Percentiles rank a stretch among this genome's conserved stretches.
Conservation (phyloP, 1,140 invertebrate species). For the Cotesia vestalis region DNA sequence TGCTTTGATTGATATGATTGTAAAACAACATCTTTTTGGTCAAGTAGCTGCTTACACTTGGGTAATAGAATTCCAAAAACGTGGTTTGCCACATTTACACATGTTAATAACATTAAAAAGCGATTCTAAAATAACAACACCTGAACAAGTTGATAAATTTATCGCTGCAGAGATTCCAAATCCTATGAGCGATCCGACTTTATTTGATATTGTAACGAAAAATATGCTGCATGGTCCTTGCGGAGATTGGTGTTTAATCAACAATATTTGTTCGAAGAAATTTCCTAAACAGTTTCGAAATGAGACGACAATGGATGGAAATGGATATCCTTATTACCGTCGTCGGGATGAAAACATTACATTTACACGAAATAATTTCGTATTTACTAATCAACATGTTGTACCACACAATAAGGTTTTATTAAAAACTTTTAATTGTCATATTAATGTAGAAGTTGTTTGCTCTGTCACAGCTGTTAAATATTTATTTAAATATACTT, state of each 20-base stretch:
- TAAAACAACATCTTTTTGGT: slow-evolving; percentile 21
- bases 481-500: slow-evolving; percentile 30
- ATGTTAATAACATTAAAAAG: slow-evolving; percentile 40
- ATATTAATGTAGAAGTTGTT: slow-evolving; percentile 33
- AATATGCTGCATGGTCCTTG: slow-evolving; percentile 51
- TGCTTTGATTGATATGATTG: slow-evolving; percentile 25
- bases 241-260: slow-evolving; percentile 43
- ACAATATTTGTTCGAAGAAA: slow-evolving; percentile 44
- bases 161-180: slow-evolving; percentile 39
- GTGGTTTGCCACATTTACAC: slow-evolving; percentile 29
- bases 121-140: slow-evolving; percentile 23
- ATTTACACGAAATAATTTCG: slow-evolving; percentile 6
- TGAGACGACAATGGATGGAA: slow-evolving; percentile 20
- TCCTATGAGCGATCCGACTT: slow-evolving; percentile 13
- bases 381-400: slow-evolving; percentile 27
- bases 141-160: slow-evolving; percentile 32
- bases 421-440: slow-evolving; percentile 28
- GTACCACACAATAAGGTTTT: slow-evolving; percentile 28
- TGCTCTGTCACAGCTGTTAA: slow-evolving; percentile 22
- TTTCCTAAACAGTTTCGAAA: slow-evolving; percentile 41
- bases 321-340: slow-evolving; percentile 16
- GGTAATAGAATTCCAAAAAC: slow-evolving; percentile 25
- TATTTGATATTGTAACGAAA: slow-evolving; percentile 29
- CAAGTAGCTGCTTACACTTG: slow-evolving; percentile 5
- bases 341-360: slow-evolving; percentile 12